phyloP scores from a whole-genome alignment of 2,888 invertebrate species.

The Gastrophysa polygoni region DNA sequence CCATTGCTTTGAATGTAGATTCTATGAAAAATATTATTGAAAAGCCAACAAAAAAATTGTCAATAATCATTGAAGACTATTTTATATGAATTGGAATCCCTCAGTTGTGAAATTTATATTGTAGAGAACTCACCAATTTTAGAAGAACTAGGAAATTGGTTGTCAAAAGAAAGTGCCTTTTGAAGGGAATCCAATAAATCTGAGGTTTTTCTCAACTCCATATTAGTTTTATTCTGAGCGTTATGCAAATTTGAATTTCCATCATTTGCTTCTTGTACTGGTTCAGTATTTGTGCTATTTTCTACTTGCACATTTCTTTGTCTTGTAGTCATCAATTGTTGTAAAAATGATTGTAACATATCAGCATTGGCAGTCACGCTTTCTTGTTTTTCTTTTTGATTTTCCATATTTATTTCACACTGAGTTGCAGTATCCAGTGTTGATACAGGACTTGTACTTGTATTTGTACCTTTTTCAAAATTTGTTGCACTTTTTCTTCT shows the following conservation, averaged over 20 bases:
- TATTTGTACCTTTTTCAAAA: conserved; percentile 10
- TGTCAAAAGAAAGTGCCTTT: conserved; percentile 48
- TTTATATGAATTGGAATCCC: too few species aligned
- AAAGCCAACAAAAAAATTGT: too few species aligned
- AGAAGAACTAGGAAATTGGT: conserved; percentile 6
- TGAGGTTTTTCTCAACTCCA: conserved; percentile 41
- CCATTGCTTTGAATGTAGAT: conserved; percentile 57
- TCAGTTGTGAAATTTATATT: too few species aligned
- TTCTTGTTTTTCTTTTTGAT: neutral
- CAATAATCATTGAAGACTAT: neutral
- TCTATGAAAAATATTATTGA: conserved; percentile 14
- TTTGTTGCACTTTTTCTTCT: neutral
- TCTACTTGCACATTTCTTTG: conserved; percentile 43
- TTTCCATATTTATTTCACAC: conserved; percentile 29
- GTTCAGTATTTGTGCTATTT: conserved; percentile 49
- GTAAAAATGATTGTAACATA: conserved; percentile 43
- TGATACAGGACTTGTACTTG: neutral
- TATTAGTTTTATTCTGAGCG: conserved; percentile 23
- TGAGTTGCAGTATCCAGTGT: conserved; percentile 14
- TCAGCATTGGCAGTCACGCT: conserved; percentile 35
- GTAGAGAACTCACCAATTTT: conserved; percentile 7
- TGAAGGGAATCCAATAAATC: conserved; percentile 56
- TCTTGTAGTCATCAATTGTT: conserved; percentile 41
- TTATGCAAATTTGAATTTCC: conserved; percentile 7
- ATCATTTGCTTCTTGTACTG: conserved; percentile 11